phyloP scores from a whole-genome alignment of 1,140 invertebrate genomes.

The Andricus grossulariae region DNA sequence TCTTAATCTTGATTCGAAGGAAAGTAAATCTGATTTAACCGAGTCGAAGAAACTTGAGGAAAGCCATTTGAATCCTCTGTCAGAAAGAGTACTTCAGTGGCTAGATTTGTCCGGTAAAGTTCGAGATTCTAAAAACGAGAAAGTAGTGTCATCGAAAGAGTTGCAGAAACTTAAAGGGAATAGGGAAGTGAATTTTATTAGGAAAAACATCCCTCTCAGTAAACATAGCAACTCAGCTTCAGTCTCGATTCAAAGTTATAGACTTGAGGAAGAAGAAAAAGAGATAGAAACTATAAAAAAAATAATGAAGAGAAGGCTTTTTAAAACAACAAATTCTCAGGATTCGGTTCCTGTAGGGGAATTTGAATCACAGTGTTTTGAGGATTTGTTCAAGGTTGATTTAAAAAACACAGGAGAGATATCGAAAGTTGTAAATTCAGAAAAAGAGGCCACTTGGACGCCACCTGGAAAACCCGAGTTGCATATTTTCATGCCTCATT shows the following conservation, averaged over 20 bases:
- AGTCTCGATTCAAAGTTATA: conserved; percentile 33
- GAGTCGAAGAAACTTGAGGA: background rate
- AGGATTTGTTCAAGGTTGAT: background rate
- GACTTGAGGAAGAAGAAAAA: conserved; percentile 27
- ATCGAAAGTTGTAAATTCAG: background rate
- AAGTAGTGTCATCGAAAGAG: conserved; percentile 16
- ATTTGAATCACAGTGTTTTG: background rate
- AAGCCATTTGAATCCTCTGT: conserved; percentile 62
- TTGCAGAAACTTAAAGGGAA: background rate
- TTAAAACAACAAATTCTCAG: background rate
- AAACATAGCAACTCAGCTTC: conserved; percentile 7
- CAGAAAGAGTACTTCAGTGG: conserved; percentile 76
- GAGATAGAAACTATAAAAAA: conserved; percentile 5
- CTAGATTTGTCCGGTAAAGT: conserved; percentile 70
- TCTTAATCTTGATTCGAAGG: too few species aligned
- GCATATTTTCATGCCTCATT: conserved; percentile 82
- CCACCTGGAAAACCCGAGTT: conserved; percentile 72
- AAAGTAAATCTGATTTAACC: too few species aligned
- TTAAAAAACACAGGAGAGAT: conserved; percentile 21
- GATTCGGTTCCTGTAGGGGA: background rate
- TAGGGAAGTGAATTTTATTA: background rate
- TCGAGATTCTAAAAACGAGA: conserved; percentile 58
- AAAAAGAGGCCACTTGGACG: conserved; percentile 33
- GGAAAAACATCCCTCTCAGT: background rate
- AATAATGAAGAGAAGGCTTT: conserved; percentile 5